A percentile compares a stretch with the other conserved stretches of the same genome.
Evolutionary conservation across 2,797 vertebrate species (phyloP).

Genomic region (Acrocephalus scirpaceus): DNA sequence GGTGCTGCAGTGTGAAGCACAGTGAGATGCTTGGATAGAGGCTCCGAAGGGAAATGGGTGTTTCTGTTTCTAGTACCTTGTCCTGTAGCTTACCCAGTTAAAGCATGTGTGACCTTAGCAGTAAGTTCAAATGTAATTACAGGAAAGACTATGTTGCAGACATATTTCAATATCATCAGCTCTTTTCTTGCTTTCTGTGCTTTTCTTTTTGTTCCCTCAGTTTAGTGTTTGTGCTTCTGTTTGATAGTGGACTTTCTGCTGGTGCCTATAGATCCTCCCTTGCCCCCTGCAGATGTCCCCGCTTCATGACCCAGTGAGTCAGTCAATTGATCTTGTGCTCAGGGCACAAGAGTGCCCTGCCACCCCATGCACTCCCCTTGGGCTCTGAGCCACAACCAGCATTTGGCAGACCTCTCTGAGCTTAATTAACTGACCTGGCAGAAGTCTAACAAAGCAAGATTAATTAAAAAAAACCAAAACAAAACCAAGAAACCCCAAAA

Average conservation of each 20-base stretch:
- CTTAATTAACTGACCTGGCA: not conserved
- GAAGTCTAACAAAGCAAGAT: not conserved
- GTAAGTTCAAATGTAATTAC: not conserved
- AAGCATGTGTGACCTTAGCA: not conserved
- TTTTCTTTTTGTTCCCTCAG: not conserved
- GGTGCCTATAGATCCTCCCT: not conserved
- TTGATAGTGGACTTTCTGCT: not conserved
- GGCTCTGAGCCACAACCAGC: not conserved
- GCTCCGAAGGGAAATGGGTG: not conserved
- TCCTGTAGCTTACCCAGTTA: not conserved
- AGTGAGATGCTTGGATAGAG: not conserved
- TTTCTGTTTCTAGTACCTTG: not conserved
- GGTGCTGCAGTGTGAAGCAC: not conserved
- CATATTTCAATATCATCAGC: not conserved
- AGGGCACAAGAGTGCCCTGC: too few species aligned
- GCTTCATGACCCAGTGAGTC: accelerated
- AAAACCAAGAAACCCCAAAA: not conserved
- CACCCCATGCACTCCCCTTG: not conserved
- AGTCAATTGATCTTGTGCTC: accelerated
- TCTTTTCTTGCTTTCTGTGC: not conserved
- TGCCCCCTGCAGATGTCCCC: not conserved
- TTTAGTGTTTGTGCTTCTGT: not conserved
- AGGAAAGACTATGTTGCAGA: not conserved
- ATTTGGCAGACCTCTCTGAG: not conserved
- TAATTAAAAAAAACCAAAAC: not conserved